Evolutionary conservation across 2,113 vertebrate genomes (phyloP).

Genomic region (Ceyx margarethae): DNA sequence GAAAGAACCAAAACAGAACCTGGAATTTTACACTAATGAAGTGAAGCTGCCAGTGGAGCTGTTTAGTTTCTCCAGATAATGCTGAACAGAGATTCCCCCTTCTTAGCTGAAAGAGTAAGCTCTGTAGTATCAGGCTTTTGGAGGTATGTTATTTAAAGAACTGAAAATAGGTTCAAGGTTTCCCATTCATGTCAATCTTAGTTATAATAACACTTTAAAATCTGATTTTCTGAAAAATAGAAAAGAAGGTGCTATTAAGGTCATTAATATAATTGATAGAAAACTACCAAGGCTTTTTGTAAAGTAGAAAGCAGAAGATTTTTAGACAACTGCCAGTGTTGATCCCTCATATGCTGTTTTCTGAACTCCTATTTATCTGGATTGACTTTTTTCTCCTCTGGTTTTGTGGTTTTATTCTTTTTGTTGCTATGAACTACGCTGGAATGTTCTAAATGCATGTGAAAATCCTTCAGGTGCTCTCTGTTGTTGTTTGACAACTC

Average conservation of each 20-base stretch:
- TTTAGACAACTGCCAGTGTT: background rate
- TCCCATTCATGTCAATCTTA: background rate
- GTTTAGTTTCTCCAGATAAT: background rate
- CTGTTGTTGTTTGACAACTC: background rate
- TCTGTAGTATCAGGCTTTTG: background rate
- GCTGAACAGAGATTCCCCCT: background rate
- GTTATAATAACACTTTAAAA: background rate
- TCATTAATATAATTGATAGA: background rate
- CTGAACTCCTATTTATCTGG: background rate
- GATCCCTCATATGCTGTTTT: background rate
- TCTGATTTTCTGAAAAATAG: background rate
- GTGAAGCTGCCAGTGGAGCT: background rate
- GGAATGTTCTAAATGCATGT: background rate
- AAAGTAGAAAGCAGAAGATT: background rate
- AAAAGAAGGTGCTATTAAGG: background rate
- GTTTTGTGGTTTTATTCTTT: background rate
- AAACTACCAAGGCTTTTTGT: background rate
- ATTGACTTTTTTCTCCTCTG: background rate
- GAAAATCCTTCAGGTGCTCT: background rate
- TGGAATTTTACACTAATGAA: background rate
- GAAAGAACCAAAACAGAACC: background rate
- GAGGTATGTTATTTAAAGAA: background rate
- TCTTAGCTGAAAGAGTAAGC: background rate
- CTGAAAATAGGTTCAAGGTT: background rate
- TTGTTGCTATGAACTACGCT: background rate